Evolutionary conservation across 2,888 invertebrate species (phyloP).

Genomic region (Isoperla grammatica): DNA sequence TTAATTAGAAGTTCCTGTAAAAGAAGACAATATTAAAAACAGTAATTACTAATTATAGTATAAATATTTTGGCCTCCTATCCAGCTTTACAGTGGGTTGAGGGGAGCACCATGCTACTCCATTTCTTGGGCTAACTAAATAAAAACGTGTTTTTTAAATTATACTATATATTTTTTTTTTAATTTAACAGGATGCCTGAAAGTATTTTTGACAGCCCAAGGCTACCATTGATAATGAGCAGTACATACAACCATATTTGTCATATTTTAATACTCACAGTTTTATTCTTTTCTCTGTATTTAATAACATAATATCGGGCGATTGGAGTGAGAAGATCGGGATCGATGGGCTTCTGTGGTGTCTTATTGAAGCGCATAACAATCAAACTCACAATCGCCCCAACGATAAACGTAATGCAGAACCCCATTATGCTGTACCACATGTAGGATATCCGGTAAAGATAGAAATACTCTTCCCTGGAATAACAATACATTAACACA

Average conservation of each 20-base stretch:
- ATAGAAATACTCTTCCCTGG: slow-evolving; percentile 29
- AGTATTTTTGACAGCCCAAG: background rate
- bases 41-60: no score
- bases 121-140: no score
- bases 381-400: slow-evolving; percentile 50
- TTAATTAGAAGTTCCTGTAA: no score
- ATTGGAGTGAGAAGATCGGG: slow-evolving; percentile 55
- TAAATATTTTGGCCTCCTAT: no score
- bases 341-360: slow-evolving; percentile 43
- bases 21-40: no score
- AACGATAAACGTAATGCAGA: slow-evolving; percentile 44
- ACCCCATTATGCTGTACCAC: slow-evolving; percentile 45
- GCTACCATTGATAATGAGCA: background rate
- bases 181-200: background rate
- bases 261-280: background rate
- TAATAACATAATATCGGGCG: slow-evolving; percentile 41
- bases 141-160: no score
- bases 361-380: slow-evolving; percentile 38
- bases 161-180: no score
- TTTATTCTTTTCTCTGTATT: background rate
- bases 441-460: slow-evolving; percentile 46
- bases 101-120: no score
- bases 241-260: background rate
- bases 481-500: background rate
- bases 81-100: no score